Evolutionary conservation across 64 coral and sea anemone species (phyloP).

Genomic region (Orbicella faveolata): DNA sequence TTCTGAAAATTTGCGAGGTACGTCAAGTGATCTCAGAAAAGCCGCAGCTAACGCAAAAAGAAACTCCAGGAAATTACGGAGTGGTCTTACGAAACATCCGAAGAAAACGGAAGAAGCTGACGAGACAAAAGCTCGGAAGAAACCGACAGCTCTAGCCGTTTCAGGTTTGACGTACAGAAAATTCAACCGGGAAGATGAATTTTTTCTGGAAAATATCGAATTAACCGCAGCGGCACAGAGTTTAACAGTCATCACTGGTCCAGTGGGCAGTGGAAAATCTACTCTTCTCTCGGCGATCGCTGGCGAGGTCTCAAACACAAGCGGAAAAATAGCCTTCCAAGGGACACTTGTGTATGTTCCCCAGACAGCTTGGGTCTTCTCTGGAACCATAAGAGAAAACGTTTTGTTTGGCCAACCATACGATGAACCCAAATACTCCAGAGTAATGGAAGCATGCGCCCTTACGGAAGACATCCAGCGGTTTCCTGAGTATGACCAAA

Average conservation of each 20-base stretch:
- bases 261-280: neutral
- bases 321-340: neutral
- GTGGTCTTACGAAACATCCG: too few relatives aligned
- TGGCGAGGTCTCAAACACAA: neutral
- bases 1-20: neutral
- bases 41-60: neutral
- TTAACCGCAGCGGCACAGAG: neutral
- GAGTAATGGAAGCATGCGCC: neutral
- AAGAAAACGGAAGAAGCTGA: neutral
- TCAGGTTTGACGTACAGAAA: neutral
- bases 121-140: neutral
- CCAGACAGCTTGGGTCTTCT: slow-evolving; percentile 8
- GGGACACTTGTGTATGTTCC: neutral
- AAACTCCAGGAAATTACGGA: neutral
- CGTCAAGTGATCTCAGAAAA: neutral
- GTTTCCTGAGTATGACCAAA: slow-evolving; percentile 12
- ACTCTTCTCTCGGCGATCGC: neutral
- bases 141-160: neutral
- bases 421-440: neutral
- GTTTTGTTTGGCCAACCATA: neutral
- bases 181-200: neutral
- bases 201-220: neutral
- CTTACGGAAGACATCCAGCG: neutral
- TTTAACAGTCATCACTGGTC: neutral
- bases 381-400: slow-evolving; percentile 22